phyloP scores from a whole-genome alignment of 1,140 invertebrate genomes.

The Drosophila erecta region DNA sequence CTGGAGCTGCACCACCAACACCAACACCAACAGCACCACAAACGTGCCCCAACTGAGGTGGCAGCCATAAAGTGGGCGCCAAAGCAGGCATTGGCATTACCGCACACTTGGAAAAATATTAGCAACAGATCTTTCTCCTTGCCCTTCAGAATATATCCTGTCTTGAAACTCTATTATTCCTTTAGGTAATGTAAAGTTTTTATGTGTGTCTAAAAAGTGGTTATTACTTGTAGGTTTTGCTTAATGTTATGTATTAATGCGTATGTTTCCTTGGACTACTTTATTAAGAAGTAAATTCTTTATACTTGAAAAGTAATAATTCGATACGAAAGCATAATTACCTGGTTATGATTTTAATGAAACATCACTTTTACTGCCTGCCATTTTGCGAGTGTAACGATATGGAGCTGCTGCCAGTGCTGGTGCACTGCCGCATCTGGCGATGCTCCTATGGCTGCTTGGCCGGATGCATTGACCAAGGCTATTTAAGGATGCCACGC shows the following conservation, averaged over 20 bases:
- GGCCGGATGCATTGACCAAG: slow-evolving; percentile 60
- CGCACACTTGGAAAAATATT: slow-evolving; percentile 16
- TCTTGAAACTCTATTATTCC: too few relatives aligned
- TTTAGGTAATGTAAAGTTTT: not conserved
- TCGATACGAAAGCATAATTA: too few relatives aligned
- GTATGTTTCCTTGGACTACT: too few relatives aligned
- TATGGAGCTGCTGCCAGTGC: slow-evolving; percentile 12
- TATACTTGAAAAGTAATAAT: too few relatives aligned
- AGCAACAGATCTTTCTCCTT: not conserved
- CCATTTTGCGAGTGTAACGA: slow-evolving; percentile 14
- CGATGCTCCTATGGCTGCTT: slow-evolving; percentile 26
- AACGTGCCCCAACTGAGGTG: slow-evolving; percentile 32
- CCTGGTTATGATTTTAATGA: too few relatives aligned
- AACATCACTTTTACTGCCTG: too few relatives aligned
- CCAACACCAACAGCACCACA: slow-evolving; percentile 15
- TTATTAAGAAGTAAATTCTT: too few relatives aligned
- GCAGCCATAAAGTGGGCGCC: slow-evolving; percentile 53
- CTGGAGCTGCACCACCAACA: slow-evolving; percentile 18
- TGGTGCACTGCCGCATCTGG: slow-evolving; percentile 11
- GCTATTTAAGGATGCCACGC: slow-evolving; percentile 81
- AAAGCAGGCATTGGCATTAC: slow-evolving; percentile 32
- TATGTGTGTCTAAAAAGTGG: too few relatives aligned
- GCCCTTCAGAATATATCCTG: not conserved
- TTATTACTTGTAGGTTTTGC: too few relatives aligned
- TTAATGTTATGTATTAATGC: too few relatives aligned